Base-by-base conservation (phyloP, 1,140 invertebrate species). In the Aphelinus atriplicis region DNA sequence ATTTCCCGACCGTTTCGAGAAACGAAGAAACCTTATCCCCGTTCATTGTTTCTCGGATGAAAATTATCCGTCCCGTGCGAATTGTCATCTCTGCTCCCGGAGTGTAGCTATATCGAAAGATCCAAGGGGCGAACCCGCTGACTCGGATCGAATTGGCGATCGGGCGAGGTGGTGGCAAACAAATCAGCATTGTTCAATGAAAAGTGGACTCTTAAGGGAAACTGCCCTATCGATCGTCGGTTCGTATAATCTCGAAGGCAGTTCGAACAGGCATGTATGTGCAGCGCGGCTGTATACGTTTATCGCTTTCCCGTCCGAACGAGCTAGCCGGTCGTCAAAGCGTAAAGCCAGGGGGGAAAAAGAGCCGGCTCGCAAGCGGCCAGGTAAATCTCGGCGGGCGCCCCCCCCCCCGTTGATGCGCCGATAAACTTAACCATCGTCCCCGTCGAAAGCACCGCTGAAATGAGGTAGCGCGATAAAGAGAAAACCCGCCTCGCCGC, bases 351-450 rank as follows among this genome's bases (percentile, higher is more conserved):
- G 3, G 3, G 26, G 7, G 58, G 51, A 57, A 43, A 51, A 55
- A 58, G 43, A 6, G 6, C 47, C 55, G 26, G 42, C 5, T 43
- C 26, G 6, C 61, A 9, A 46, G 26, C 9, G 73, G 77, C 26
- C 26, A 84, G 83, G 82, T 81, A 80, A 79, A 80, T 76, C 79
- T 73, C 43, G 26, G 75, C 71, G 78, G 78, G 77, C 75, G 43
- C 26, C 26, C 26, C 26, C 26, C 26, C 26, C 26, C 26, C 7
- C 51, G 61, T 58, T 61, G 71, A 67, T 60, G 71, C 43, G 42
- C 62, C 64, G 71, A 66, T 73, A 67, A 67, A 78, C 56, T 77
- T 73, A 58, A 74, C 58, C 61, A 69, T 71, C 71, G 71, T 45
- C 74, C 68, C 68, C 61, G 68, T 75, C 71, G 68, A 58, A 71